A percentile compares a stretch with the other conserved stretches of the same genome.
Evolutionary conservation across 2,797 vertebrate genomes (phyloP).

Genomic region (Argya squamiceps): DNA sequence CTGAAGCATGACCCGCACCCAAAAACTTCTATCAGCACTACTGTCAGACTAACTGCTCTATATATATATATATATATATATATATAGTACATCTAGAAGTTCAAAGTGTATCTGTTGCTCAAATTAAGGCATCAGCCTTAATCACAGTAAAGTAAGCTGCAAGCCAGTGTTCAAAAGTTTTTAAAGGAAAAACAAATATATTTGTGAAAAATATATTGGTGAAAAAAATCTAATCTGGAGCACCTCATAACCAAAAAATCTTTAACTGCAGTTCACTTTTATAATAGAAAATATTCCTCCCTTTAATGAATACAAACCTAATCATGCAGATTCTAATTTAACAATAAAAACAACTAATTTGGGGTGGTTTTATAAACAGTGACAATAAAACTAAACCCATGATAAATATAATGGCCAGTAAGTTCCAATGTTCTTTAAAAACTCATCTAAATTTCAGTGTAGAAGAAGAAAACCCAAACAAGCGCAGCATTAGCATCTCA

Average conservation of each 20-base stretch:
- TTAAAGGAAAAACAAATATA: neutral
- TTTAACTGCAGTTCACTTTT: neutral
- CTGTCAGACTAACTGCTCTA: neutral
- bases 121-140: neutral
- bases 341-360: neutral
- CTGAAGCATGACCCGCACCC: neutral
- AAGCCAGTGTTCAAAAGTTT: neutral
- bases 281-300: neutral
- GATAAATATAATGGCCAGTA: neutral
- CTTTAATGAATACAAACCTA: neutral
- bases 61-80: no score
- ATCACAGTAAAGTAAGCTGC: neutral
- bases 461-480: neutral
- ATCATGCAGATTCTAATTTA: neutral
- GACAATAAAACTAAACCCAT: neutral
- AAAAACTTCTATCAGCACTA: neutral
- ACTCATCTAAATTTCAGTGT: neutral
- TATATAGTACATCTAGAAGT: neutral
- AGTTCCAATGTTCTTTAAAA: neutral
- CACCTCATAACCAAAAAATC: neutral
- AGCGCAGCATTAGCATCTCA: neutral
- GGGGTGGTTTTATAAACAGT: neutral
- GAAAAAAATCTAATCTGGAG: neutral
- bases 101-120: neutral
- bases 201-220: fast-evolving